These are phyloP conservation scores for Peromyscus melanophrys DNA, from an alignment of 2,797 vertebrate genomes.

Conservation along the genomic window DNA sequence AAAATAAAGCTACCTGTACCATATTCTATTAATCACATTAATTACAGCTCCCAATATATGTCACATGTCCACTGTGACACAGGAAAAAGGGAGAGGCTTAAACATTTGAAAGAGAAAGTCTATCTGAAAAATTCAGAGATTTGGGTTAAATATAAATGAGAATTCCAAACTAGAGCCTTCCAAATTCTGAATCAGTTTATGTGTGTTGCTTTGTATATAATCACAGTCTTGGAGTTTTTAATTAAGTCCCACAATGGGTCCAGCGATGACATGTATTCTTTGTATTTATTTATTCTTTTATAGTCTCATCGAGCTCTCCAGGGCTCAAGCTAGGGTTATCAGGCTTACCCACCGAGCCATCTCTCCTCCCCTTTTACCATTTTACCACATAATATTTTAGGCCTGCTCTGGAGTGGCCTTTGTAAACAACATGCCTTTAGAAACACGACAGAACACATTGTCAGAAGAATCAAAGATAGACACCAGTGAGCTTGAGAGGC, in stretches of 20 bases:
- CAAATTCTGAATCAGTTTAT: conserved; percentile 9
- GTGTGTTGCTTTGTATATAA: background rate
- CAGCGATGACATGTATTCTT: background rate
- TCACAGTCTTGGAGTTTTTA: background rate
- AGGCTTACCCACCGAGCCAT: background rate
- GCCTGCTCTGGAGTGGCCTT: background rate
- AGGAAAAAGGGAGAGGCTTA: background rate
- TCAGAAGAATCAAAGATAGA: background rate
- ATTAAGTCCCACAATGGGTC: background rate
- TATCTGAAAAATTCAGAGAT: conserved; percentile 17
- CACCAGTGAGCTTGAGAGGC: conserved; percentile 11
- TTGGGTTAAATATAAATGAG: conserved; percentile 1
- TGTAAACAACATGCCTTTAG: background rate
- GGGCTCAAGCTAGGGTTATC: background rate
- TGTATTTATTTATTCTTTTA: background rate
- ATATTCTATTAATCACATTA: conserved; percentile 4
- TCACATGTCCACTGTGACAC: background rate
- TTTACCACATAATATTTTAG: conserved; percentile 33
- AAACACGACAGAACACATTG: background rate
- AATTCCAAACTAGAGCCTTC: conserved; percentile 9
- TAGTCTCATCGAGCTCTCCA: background rate
- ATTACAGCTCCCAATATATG: background rate
- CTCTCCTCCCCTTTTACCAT: background rate
- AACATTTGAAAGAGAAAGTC: conserved; percentile 10
- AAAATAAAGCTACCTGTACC: background rate